These are phyloP conservation scores for Coccyzus lansbergi DNA, from an alignment of 2,797 vertebrate genomes.

Conservation along the genomic window DNA sequence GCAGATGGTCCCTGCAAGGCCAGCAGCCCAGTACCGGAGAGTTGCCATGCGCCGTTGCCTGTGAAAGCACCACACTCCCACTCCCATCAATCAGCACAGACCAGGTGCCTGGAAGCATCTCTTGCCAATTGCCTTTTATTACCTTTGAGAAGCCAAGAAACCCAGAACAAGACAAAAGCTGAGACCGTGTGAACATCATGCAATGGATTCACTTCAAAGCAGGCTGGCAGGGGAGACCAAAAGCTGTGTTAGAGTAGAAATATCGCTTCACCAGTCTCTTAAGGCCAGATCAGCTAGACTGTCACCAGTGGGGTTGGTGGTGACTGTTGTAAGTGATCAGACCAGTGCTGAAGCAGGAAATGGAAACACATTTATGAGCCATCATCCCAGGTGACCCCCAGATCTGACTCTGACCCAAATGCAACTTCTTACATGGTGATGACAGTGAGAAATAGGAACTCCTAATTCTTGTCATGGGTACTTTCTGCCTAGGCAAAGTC, in stretches of 20 bases:
- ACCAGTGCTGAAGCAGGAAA: conserved; percentile 28
- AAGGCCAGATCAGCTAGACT: neutral
- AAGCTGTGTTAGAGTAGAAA: neutral
- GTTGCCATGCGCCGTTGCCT: neutral
- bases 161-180: conserved; percentile 63
- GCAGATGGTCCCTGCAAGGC: neutral
- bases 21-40: neutral
- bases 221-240: neutral
- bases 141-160: conserved; percentile 67
- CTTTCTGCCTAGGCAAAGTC: neutral
- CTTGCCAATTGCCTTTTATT: conserved; percentile 70
- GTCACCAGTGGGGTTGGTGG: neutral
- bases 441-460: neutral
- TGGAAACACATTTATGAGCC: conserved; percentile 18
- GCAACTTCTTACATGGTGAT: neutral
- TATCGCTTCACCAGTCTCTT: neutral
- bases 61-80: neutral
- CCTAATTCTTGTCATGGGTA: neutral
- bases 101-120: conserved; percentile 52
- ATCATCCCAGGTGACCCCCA: neutral
- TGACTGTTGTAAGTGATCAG: neutral
- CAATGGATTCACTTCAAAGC: conserved; percentile 56
- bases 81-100: conserved; percentile 64
- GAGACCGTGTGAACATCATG: conserved; percentile 58
- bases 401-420: neutral